Evolutionary conservation across 2,113 vertebrate genomes (phyloP).

Genomic region (Semnopithecus entellus): DNA sequence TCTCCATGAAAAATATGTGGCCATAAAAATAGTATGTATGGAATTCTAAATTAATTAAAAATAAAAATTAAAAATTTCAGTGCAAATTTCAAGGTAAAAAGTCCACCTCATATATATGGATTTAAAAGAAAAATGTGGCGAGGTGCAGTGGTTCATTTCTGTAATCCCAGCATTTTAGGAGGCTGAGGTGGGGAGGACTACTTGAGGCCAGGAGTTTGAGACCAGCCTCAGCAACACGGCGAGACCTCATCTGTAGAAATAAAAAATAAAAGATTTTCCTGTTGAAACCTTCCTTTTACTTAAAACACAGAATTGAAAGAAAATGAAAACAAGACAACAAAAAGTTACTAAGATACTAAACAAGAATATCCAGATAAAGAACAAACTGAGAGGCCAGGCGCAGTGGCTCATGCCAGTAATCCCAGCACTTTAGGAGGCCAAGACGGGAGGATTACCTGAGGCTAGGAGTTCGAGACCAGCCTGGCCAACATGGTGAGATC

Average conservation of each 20-base stretch:
- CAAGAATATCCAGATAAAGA: not conserved
- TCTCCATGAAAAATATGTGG: not conserved
- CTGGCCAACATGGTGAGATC: no score
- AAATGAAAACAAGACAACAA: not conserved
- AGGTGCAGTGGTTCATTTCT: no score
- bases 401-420: no score
- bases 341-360: not conserved
- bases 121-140: not conserved
- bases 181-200: no score
- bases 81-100: not conserved
- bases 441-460: no score
- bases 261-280: not conserved
- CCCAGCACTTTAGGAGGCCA: no score
- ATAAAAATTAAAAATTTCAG: not conserved
- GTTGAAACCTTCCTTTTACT: not conserved
- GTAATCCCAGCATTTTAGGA: no score
- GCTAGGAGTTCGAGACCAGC: no score
- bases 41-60: conserved; percentile 14
- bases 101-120: not conserved
- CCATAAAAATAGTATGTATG: not conserved
- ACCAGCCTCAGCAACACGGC: no score
- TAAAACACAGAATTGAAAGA: not conserved
- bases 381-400: not conserved
- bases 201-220: no score
- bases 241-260: not conserved